Evolutionary conservation across 1,140 invertebrate species (phyloP).

Genomic region (Aplysia californica): DNA sequence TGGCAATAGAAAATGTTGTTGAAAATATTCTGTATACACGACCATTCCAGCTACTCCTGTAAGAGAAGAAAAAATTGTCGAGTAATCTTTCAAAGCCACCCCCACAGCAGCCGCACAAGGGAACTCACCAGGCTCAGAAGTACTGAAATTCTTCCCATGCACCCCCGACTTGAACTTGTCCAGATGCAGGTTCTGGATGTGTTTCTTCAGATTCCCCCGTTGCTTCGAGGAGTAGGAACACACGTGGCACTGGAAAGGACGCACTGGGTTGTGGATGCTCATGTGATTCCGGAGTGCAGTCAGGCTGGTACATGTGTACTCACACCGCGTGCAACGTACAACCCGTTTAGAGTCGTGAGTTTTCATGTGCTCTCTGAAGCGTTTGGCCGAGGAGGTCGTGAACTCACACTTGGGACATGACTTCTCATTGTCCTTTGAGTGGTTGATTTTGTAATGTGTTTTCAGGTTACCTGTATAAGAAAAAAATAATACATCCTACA

Average conservation of each 20-base stretch:
- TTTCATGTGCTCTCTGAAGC: constrained; percentile 49
- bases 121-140: no score
- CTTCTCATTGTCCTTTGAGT: constrained; percentile 49
- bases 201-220: constrained; percentile 51
- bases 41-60: no score
- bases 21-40: no score
- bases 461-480: constrained; percentile 52
- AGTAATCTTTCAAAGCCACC: no score
- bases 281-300: constrained; percentile 61
- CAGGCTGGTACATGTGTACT: constrained; percentile 45
- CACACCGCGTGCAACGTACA: constrained; percentile 42
- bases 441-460: constrained; percentile 52
- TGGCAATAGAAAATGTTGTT: no score
- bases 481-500: background rate
- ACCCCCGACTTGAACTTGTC: no score
- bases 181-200: constrained; percentile 51
- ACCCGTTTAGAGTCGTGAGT: constrained; percentile 39
- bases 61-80: no score
- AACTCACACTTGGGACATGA: constrained; percentile 49
- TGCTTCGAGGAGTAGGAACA: constrained; percentile 63
- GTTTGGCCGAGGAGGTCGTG: constrained; percentile 47
- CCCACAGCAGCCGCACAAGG: no score
- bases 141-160: no score
- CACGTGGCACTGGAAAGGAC: constrained; percentile 61
- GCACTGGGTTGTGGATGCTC: constrained; percentile 68